Conservation (phyloP, 2,797 vertebrate genomes). For the Eptatretus atami region DNA sequence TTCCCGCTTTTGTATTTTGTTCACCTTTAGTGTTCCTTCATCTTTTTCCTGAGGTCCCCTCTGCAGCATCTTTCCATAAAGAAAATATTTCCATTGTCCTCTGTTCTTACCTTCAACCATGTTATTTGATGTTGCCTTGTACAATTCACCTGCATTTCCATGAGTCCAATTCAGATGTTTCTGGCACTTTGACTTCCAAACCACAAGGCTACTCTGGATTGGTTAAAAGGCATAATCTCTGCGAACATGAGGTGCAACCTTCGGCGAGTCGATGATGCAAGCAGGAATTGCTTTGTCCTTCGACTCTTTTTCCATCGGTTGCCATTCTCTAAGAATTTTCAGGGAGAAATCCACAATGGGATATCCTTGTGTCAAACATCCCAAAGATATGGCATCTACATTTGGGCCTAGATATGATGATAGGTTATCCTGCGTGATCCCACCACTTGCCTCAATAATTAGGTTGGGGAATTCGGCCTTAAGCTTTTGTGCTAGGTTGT, state of each 20-base stretch:
- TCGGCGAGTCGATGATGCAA: neutral
- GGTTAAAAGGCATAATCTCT: slow-evolving; percentile 1
- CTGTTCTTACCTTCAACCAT: no score
- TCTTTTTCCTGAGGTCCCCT: no score
- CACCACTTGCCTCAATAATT: slow-evolving; percentile 34
- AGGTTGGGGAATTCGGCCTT: slow-evolving; percentile 20
- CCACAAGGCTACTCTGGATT: neutral
- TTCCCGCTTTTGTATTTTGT: no score
- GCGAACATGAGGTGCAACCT: neutral
- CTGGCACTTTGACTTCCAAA: no score
- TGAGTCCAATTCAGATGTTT: no score
- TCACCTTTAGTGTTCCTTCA: no score
- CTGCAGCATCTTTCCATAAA: no score
- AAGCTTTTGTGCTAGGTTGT: slow-evolving; percentile 15
- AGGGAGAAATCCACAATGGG: slow-evolving; percentile 36
- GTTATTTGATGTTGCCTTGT: no score
- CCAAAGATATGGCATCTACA: slow-evolving; percentile 31
- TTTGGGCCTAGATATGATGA: slow-evolving; percentile 19
- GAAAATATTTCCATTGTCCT: no score
- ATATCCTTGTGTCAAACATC: slow-evolving; percentile 36
- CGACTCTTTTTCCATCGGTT: neutral
- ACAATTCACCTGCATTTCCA: no score
- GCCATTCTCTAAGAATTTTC: slow-evolving; percentile 17
- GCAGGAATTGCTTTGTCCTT: neutral
- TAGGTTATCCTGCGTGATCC: slow-evolving; percentile 19